Base-by-base conservation (phyloP, 2,888 invertebrate species). In the Ectemnius cavifrons region DNA sequence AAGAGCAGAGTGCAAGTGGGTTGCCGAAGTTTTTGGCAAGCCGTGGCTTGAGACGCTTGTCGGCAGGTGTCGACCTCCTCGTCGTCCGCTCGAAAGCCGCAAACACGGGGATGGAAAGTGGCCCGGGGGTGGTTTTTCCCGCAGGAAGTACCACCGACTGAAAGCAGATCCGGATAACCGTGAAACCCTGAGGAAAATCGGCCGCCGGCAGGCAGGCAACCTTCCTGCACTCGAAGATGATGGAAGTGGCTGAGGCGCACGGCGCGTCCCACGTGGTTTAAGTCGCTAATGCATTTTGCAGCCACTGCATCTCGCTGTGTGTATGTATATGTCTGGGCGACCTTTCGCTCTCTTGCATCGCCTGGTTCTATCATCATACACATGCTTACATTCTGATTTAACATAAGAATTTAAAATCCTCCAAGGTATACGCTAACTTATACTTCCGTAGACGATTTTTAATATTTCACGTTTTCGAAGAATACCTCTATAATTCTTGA, bases 181-280 rank as follows among this genome's bases (percentile, higher is more conserved):
- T 58, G 67, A 69, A 71, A 77, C 80, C 71, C 66, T 69, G 63
- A 77, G 79, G 74, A 74, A 80, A 80, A 80, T 80, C 77, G 59
- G 65, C 58, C 37, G 37, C 37, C 61, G 70, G 80, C 76, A 63
- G 56, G 37, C 37, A 58, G 70, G 80, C 76, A 63, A 49, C 63
- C 63, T 71, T 71, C 49, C 37, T 49, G 16, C 52, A 27, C 23
- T 47, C 58, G 60, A 71, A 59, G 65, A 56, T 49, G 73, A 57
- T 49, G 66, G 56, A 65, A 69, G 64, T 23, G 37, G 45, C 47
- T 18, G 37, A 8, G 8, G 3, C 37, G 27, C 57, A 11, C n/a
- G n/a, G n/a, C 56, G 52, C 11, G 46, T 75, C 68, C 59, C 63
- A 23, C 59, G 68, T 57, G 72, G 65, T 56, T 75, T 73, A 58